Base-by-base conservation (phyloP, 2,888 invertebrate genomes). In the Cyrtodaria siliqua region DNA sequence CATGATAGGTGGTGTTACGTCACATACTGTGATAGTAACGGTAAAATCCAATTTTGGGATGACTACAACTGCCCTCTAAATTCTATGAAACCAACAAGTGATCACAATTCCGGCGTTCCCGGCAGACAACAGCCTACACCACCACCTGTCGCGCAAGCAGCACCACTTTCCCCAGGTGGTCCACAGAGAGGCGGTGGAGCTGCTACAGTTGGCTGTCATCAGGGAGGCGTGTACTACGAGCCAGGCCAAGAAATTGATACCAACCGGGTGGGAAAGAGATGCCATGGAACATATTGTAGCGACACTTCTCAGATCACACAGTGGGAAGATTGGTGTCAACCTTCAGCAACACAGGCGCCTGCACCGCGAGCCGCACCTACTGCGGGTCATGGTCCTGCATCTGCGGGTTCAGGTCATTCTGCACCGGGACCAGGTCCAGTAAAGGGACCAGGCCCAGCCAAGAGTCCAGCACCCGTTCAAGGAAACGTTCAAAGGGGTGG, bases 1-100 rank as follows among this genome's bases (percentile, higher is more conserved):
- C 80, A 80, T 40, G 80, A 80, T 40, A 61, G 76, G 16, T 80
- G 80, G 80, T 80, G 80, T 42, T 80, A 80, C 49, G 80, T 80
- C 1, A 80, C 80, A 1, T 80, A 80, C 47, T 80, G 80, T 56
- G 76, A 80, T 60, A 63, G 69, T 9, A 18, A 56, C 26, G 80
- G 80, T 26, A 73, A 76, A 49, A 71, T 80, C 40, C 76, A 80
- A 53, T 80, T 77, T 50, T 80, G 80, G 80, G 80, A 80, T 42
- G 80, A 80, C 24, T 80, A 76, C 52, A 76, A 80, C 29, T 80
- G 80, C 18, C 67, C 76, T n/a, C 70, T 73, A 49, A 80, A 80
- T 29, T 80, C 80, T 14, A 80, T 80, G 80, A 76, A 73, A 52
- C 76, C 76, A 33, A 80, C 80, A 16, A 80, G 80, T 38, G 42